These are phyloP conservation scores for Pelecanoides urinatrix DNA, from an alignment of 2,113 vertebrate species.

Conservation along the genomic window DNA sequence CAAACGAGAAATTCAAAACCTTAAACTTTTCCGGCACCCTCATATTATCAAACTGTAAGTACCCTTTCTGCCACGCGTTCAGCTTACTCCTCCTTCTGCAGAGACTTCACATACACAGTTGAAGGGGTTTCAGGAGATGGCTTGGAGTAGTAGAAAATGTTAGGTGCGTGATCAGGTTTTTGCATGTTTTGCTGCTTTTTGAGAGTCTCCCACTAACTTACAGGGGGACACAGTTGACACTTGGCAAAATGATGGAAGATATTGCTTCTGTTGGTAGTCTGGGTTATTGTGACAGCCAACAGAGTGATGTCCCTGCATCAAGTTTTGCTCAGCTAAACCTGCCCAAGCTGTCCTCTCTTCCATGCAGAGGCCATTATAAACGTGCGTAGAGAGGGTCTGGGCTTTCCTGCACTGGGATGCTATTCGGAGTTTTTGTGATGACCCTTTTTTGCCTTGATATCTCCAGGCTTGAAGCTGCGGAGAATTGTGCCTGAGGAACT, in stretches of 20 bases:
- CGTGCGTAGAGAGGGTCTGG: neutral
- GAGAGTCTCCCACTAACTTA: neutral
- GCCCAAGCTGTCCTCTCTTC: neutral
- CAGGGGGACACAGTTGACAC: fast-evolving
- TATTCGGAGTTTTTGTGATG: neutral
- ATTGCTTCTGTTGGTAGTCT: neutral
- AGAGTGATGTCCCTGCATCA: too few species aligned
- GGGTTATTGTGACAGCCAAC: neutral
- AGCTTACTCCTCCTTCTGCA: neutral
- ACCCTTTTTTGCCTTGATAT: neutral
- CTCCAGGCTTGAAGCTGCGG: neutral
- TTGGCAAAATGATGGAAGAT: neutral
- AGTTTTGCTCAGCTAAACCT: neutral
- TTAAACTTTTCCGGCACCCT: slow-evolving; percentile 97
- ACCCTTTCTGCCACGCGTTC: neutral
- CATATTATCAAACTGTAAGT: slow-evolving; percentile 99
- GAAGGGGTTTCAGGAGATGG: neutral
- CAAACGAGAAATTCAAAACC: slow-evolving; percentile 97
- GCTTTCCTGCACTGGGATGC: neutral
- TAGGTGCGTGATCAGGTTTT: neutral
- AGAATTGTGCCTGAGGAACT: neutral
- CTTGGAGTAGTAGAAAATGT: neutral
- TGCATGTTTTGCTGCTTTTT: neutral
- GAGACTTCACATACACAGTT: fast-evolving
- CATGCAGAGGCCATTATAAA: neutral